Percentiles rank a stretch among this genome's conserved stretches.
Evolutionary conservation across 2,797 vertebrate species (phyloP).

Genomic region (Muscicapa comitata): DNA sequence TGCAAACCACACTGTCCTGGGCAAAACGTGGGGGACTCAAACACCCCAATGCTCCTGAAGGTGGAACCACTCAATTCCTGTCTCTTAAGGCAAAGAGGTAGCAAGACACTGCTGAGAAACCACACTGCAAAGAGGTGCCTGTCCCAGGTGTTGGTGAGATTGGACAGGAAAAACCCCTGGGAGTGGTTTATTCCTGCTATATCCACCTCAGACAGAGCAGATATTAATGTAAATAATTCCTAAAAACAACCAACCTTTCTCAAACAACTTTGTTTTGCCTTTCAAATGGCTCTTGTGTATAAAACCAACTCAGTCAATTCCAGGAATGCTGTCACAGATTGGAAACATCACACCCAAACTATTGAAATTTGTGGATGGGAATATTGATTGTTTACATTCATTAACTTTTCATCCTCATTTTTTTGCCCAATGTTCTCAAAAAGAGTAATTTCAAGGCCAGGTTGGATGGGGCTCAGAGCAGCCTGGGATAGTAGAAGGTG

Average conservation of each 20-base stretch:
- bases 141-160: rapidly evolving
- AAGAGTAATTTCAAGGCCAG: not conserved
- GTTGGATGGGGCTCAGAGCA: rapidly evolving
- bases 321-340: not conserved
- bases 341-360: not conserved
- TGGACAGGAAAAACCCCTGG: not conserved
- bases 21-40: rapidly evolving
- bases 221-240: rapidly evolving
- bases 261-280: not conserved
- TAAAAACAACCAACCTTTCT: not conserved
- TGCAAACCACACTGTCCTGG: not conserved
- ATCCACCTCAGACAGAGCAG: not conserved
- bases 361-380: not conserved
- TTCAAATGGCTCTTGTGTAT: not conserved
- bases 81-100: not conserved
- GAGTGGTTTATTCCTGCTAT: not conserved
- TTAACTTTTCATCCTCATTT: not conserved
- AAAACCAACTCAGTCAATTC: not conserved
- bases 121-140: not conserved
- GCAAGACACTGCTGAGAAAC: not conserved
- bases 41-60: not conserved
- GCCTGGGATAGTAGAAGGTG: not conserved
- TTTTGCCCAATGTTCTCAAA: not conserved
- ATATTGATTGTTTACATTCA: not conserved
- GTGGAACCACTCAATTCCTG: not conserved